Percentiles rank a stretch among this genome's conserved stretches.
These are phyloP conservation scores for Neosalanx taihuensis DNA, from an alignment of 2,797 vertebrate genomes.

Conservation along the genomic window DNA sequence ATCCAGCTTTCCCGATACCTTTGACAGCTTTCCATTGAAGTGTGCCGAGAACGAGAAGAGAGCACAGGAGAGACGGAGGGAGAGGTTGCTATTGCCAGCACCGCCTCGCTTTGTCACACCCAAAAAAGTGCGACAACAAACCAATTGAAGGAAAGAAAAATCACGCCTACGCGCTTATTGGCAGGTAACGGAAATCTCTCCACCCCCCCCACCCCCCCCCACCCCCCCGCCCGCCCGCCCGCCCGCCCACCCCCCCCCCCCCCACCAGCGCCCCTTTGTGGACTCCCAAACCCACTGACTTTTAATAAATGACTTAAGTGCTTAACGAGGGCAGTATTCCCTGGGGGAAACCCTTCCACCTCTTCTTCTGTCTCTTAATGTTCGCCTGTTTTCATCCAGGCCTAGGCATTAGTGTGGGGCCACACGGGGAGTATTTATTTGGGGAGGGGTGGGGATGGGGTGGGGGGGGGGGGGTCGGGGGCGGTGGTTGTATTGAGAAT, in stretches of 20 bases:
- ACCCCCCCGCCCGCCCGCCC: too few species aligned
- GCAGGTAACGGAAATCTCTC: constrained; percentile 61
- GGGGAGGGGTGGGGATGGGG: too few species aligned
- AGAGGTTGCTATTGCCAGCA: constrained; percentile 27
- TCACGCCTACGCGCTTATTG: constrained; percentile 66
- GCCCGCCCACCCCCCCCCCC: too few species aligned
- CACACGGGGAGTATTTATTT: not conserved
- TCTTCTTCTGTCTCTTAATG: constrained; percentile 7
- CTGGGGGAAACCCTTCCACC: constrained; percentile 53
- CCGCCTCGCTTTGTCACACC: constrained; percentile 31
- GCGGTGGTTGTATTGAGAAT: not conserved
- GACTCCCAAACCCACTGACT: constrained; percentile 54
- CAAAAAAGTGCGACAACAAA: constrained; percentile 58
- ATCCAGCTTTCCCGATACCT: constrained; percentile 62
- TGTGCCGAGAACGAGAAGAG: constrained; percentile 43
- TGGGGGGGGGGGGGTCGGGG: too few species aligned
- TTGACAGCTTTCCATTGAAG: constrained; percentile 70
- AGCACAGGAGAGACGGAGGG: not conserved
- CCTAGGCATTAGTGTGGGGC: constrained; percentile 34
- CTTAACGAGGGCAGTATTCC: constrained; percentile 69
- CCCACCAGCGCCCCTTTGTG: constrained; percentile 27
- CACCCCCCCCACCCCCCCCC: constrained; percentile 28
- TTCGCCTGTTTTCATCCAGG: not conserved
- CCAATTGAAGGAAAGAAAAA: constrained; percentile 69
- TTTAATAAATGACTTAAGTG: constrained; percentile 73